Conservation (phyloP, 2,888 invertebrate species). For the Synanthedon tipuliformis region DNA sequence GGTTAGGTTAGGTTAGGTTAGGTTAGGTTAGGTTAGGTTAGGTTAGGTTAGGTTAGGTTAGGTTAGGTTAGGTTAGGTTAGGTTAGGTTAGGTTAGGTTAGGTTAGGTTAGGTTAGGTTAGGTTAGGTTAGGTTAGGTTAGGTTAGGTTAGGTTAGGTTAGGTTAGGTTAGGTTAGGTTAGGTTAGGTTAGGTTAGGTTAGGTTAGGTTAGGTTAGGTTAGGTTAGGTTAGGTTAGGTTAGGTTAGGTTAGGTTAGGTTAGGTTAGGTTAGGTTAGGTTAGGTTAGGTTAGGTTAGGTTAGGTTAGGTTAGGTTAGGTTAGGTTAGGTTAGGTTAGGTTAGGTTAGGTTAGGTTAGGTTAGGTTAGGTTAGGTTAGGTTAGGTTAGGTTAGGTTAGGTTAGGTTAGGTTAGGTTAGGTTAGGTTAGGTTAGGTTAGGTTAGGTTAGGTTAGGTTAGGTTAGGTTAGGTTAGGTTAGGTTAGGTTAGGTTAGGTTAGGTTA, state of each 20-base stretch:
- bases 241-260: constrained; percentile 4
- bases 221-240: constrained; percentile 3
- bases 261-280: constrained; percentile 3
- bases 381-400: constrained; percentile 7
- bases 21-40: constrained; percentile 1
- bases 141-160: constrained; percentile 1
- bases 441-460: constrained; percentile 10
- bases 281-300: constrained; percentile 4
- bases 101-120: constrained; percentile 1
- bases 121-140: constrained; percentile 1
- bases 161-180: constrained; percentile 1
- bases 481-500: constrained; percentile 12
- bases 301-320: constrained; percentile 7
- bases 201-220: constrained; percentile 1
- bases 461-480: constrained; percentile 13
- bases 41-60: constrained; percentile 1
- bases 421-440: constrained; percentile 8
- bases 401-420: constrained; percentile 8
- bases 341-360: constrained; percentile 9
- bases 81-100: constrained; percentile 1
- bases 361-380: constrained; percentile 7
- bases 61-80: constrained; percentile 1
- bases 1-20: constrained; percentile 1
- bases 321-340: constrained; percentile 9
- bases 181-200: constrained; percentile 1